These are phyloP conservation scores for Lamellibrachia satsuma DNA, from an alignment of 2,888 invertebrate species.

Conservation along the genomic window DNA sequence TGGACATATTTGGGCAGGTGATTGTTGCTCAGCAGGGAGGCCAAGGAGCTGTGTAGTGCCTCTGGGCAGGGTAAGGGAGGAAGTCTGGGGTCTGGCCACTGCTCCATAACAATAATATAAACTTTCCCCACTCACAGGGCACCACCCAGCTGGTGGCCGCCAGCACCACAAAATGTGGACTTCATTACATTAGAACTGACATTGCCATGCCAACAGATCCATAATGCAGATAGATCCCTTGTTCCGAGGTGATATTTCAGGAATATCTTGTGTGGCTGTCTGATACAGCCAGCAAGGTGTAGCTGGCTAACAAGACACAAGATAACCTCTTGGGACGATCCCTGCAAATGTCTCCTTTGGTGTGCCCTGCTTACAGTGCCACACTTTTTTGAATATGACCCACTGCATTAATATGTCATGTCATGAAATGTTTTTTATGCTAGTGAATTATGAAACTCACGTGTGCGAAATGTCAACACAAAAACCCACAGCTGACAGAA, in stretches of 20 bases:
- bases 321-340: background rate
- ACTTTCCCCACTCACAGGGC: background rate
- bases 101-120: slow-evolving; percentile 1
- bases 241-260: slow-evolving; percentile 9
- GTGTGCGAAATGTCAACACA: background rate
- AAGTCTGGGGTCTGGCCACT: background rate
- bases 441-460: background rate
- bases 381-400: background rate
- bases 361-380: background rate
- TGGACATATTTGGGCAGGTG: slow-evolving; percentile 17
- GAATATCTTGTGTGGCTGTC: background rate
- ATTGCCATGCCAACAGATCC: background rate
- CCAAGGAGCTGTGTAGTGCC: background rate
- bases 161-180: background rate
- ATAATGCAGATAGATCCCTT: slow-evolving; percentile 13
- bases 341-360: background rate
- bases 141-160: background rate
- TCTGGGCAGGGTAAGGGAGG: background rate
- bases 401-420: background rate
- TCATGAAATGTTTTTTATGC: background rate
- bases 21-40: background rate
- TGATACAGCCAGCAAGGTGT: background rate
- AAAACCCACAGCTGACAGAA: background rate
- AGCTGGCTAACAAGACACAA: background rate
- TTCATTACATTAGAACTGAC: slow-evolving; percentile 3